Conservation (phyloP, 2,113 vertebrate genomes). For the Loxodonta africana region DNA sequence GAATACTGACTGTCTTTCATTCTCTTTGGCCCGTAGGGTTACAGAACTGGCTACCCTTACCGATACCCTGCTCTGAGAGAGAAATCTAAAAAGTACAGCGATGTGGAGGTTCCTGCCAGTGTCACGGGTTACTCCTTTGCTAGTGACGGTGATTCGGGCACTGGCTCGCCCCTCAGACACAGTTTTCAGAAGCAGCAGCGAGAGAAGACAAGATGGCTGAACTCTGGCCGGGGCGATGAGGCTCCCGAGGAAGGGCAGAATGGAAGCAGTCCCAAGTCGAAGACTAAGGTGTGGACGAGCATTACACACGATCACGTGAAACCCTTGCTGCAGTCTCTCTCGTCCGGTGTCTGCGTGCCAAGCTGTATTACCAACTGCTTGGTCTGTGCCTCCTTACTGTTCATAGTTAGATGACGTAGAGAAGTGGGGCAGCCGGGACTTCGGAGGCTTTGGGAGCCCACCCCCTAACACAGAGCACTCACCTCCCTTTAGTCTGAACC, state of each 20-base stretch:
- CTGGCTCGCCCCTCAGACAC: constrained; percentile 98
- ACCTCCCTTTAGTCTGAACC: constrained; percentile 59
- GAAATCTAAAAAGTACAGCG: constrained; percentile 98
- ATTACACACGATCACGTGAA: constrained; percentile 99
- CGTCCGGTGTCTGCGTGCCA: constrained; percentile 99
- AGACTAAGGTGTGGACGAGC: constrained; percentile 99
- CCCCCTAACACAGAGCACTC: background rate
- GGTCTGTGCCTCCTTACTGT: constrained; percentile 99
- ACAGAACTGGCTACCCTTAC: constrained; percentile 98
- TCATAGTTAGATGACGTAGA: constrained; percentile 98
- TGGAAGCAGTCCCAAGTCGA: constrained; percentile 98
- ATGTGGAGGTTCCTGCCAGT: constrained; percentile 94
- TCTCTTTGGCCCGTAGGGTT: constrained; percentile 91
- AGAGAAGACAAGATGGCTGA: constrained; percentile 98
- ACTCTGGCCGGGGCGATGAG: constrained; percentile 95
- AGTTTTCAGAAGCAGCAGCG: constrained; percentile 99
- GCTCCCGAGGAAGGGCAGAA: constrained; percentile 96
- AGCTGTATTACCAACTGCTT: constrained; percentile 99
- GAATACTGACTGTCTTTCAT: constrained; percentile 30
- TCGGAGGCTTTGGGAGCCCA: constrained; percentile 90
- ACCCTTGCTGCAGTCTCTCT: constrained; percentile 99
- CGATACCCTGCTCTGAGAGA: constrained; percentile 98
- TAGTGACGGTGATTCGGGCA: constrained; percentile 97
- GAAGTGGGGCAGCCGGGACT: constrained; percentile 92
- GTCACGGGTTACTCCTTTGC: constrained; percentile 95